Conservation (phyloP, 2,888 invertebrate genomes). For the Amphipoea oculea region DNA sequence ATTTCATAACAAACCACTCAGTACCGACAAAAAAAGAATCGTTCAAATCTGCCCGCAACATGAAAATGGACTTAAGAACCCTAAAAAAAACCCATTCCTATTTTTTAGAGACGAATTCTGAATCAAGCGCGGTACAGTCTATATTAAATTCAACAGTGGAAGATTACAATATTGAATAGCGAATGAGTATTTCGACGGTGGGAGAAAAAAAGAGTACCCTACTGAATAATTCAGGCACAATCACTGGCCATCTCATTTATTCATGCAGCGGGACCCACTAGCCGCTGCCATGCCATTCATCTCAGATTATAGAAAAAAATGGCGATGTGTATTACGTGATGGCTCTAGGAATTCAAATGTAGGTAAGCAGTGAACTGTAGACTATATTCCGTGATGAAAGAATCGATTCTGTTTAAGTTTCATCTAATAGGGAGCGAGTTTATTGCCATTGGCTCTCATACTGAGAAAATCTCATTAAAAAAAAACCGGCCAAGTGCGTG, state of each 20-base stretch:
- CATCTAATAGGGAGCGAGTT: not conserved
- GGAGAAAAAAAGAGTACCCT: slow-evolving; percentile 69
- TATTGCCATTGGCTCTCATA: not conserved
- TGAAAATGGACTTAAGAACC: slow-evolving; percentile 46
- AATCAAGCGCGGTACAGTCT: slow-evolving; percentile 72
- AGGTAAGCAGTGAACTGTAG: not conserved
- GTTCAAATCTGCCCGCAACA: slow-evolving; percentile 32
- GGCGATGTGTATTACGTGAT: slow-evolving; percentile 25
- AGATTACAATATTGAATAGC: slow-evolving; percentile 83
- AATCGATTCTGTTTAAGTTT: not conserved
- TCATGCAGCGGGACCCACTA: slow-evolving; percentile 77
- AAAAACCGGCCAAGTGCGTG: too few relatives aligned
- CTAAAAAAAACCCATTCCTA: slow-evolving; percentile 27
- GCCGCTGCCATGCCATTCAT: slow-evolving; percentile 66
- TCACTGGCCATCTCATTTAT: slow-evolving; percentile 87
- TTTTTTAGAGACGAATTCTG: slow-evolving; percentile 56
- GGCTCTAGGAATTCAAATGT: not conserved
- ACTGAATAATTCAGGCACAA: slow-evolving; percentile 87
- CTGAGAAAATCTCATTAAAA: not conserved
- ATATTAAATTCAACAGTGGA: slow-evolving; percentile 79
- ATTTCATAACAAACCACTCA: slow-evolving; percentile 29
- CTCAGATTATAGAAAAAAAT: slow-evolving; percentile 56
- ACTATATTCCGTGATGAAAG: not conserved
- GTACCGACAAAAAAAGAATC: slow-evolving; percentile 9
- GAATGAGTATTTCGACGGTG: slow-evolving; percentile 70